Conservation (phyloP, 2,797 vertebrate species). For the Smutsia gigantea region DNA sequence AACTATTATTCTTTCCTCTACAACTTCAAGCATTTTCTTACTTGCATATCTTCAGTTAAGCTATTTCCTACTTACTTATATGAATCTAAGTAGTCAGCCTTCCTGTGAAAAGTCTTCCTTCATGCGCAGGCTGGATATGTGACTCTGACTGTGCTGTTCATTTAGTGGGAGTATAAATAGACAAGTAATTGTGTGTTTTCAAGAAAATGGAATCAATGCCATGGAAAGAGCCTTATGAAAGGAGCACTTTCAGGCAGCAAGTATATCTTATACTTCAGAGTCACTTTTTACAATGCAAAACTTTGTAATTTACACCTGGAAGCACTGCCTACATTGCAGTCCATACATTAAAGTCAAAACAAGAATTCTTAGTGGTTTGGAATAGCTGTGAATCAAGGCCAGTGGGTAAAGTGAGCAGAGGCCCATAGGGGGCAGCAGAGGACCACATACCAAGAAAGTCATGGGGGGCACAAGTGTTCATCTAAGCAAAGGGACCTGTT, state of each 20-base stretch:
- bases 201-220: background rate
- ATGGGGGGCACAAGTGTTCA: background rate
- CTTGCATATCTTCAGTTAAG: background rate
- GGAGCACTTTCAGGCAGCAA: background rate
- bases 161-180: background rate
- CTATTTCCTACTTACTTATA: background rate
- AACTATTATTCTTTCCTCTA: background rate
- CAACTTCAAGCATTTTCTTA: background rate
- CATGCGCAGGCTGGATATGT: background rate
- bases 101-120: background rate
- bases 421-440: slow-evolving; percentile 71
- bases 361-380: background rate
- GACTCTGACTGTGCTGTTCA: background rate
- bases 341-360: background rate
- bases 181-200: background rate
- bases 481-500: background rate
- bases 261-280: background rate
- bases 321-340: background rate
- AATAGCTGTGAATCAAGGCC: background rate
- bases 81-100: background rate
- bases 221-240: background rate
- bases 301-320: background rate
- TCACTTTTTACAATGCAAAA: background rate
- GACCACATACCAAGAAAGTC: slow-evolving; percentile 26
- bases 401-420: slow-evolving; percentile 51